Percentiles rank a stretch among this genome's conserved stretches.
phyloP scores from a whole-genome alignment of 64 coral and sea anemone species.

The Astreopora myriophthalma region DNA sequence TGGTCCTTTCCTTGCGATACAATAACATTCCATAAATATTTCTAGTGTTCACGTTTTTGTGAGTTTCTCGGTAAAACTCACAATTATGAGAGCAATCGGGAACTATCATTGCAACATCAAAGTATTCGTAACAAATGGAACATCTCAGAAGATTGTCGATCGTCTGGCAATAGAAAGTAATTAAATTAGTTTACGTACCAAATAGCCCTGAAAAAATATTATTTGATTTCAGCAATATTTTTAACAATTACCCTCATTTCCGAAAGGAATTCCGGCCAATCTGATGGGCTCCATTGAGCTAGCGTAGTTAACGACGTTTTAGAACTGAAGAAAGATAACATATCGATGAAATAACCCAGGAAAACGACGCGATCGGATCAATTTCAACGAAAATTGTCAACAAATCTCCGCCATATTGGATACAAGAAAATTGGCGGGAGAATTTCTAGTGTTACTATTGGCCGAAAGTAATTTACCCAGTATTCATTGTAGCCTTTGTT shows the following conservation, averaged over 20 bases:
- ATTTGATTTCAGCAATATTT: too few relatives aligned
- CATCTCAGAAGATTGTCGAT: constrained; percentile 95
- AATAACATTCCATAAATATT: too few relatives aligned
- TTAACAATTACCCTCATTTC: constrained; percentile 82
- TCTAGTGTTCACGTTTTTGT: too few relatives aligned
- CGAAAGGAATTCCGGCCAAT: constrained; percentile 88
- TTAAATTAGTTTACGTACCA: background rate
- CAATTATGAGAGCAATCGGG: constrained; percentile 94
- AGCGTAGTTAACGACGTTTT: constrained; percentile 28
- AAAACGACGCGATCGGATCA: background rate
- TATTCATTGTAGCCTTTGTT: background rate
- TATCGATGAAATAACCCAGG: background rate
- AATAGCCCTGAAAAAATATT: too few relatives aligned
- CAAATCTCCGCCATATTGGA: constrained; percentile 23
- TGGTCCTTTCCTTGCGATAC: too few relatives aligned
- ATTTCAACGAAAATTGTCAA: background rate
- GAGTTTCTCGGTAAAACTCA: constrained; percentile 35
- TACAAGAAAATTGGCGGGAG: constrained; percentile 19
- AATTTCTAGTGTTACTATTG: background rate
- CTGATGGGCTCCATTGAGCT: constrained; percentile 70
- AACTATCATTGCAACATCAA: constrained; percentile 75
- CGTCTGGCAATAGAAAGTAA: constrained; percentile 46
- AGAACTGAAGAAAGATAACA: constrained; percentile 1
- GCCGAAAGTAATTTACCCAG: background rate
- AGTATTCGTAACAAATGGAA: constrained; percentile 94